Base-by-base conservation (phyloP, 2,113 vertebrate genomes). In the Seriola quinqueradiata region DNA sequence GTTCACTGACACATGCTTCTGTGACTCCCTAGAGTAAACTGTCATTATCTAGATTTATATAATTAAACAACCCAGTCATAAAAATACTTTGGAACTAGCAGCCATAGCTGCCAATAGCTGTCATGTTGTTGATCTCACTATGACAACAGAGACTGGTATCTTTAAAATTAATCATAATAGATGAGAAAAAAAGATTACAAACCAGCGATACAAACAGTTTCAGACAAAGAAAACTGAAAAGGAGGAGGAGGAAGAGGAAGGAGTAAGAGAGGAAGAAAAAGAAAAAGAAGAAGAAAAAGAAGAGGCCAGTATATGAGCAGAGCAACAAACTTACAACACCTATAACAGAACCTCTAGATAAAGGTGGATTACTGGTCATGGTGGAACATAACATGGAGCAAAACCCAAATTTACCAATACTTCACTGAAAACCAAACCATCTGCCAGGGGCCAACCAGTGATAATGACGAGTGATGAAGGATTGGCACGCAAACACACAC, bases 41-140 rank as follows among this genome's bases (percentile, higher is more conserved):
- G 21, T 69, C 64, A 84, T 91, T 86, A 89, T 66, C 21, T 25
- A 12, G n/a, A 73, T 81, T 70, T 77, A 58, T 82, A 40, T 73
- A 13, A 58, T 66, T 52, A 25, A 32, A 52, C 28, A 61, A 50
- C 0, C 3, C 12, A 1, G 16, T 28, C 19, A 40, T 71, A 81
- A 84, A 85, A 75, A 82, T 36, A 42, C 48, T 68, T 70, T 5
- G 13, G 13, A 17, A 17, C 2, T 25, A 54, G 61, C 25, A 38
- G 9, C 19, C 8, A 13, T 8, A 12, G 46, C 38, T 50, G 55
- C 54, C 55, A 55, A 57, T 3, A 57, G 28, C 69, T 59, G 32
- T 50, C 38, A 63, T 40, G 25, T 50, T 36, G 38, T 11, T 48
- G 59, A 70, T 17, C 2, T 38, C 16, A 60, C 19, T 23, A 19